Evolutionary conservation across 2,797 vertebrate genomes (phyloP).

Genomic region (Eremophila alpestris): DNA sequence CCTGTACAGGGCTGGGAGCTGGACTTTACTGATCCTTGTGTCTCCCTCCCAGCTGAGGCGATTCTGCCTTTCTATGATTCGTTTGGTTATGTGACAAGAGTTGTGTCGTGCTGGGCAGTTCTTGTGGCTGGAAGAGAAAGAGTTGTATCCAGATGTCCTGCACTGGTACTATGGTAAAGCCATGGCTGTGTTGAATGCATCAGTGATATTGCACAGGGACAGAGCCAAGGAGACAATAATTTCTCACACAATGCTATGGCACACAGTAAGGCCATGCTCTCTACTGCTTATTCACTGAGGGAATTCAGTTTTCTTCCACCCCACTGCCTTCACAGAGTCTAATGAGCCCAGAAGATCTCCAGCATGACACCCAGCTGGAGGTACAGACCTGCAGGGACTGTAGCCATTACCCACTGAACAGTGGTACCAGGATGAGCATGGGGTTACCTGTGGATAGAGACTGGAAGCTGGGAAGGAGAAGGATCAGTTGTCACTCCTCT

Average conservation of each 20-base stretch:
- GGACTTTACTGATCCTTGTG: background rate
- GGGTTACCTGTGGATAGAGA: background rate
- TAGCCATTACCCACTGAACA: accelerated
- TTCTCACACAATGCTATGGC: accelerated
- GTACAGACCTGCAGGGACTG: background rate
- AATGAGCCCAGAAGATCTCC: background rate
- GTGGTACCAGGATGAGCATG: background rate
- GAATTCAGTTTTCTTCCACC: background rate
- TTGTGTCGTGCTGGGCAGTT: too few species aligned
- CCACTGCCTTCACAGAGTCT: background rate
- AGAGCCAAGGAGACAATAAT: background rate
- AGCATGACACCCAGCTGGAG: background rate
- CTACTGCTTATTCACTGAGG: background rate
- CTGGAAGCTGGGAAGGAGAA: background rate
- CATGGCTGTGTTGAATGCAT: background rate
- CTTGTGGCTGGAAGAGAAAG: background rate
- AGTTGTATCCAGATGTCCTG: background rate
- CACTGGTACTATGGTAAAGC: background rate
- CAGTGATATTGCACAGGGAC: background rate
- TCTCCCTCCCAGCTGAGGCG: background rate
- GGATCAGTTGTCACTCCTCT: accelerated
- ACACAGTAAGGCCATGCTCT: background rate
- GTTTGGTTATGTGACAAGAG: background rate
- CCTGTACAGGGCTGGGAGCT: background rate
- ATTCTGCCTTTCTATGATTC: accelerated